Base-by-base conservation (phyloP, 2,113 vertebrate genomes). In the Colaptes auratus region DNA sequence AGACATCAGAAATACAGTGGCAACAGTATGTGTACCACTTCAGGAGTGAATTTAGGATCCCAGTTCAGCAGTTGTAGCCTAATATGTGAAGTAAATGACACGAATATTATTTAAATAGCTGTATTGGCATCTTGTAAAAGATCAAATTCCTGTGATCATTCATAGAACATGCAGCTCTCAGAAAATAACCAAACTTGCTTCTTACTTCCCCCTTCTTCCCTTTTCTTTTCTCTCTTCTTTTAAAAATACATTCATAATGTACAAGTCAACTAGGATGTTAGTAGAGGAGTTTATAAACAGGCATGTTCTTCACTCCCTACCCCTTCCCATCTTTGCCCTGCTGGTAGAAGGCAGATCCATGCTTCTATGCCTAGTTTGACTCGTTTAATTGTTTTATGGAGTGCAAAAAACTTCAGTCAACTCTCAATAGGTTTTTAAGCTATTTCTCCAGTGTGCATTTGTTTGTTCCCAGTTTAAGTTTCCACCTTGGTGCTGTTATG, bases 291-390 rank as follows among this genome's bases (percentile, higher is more conserved):
- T 91, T 55, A 55, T 55, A 55, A 79, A 65, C 36, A n/a, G 9
- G 11, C 24, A 1, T 65, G 28, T 78, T 60, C 12, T 7, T 10
- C 7, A 7, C 18, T 42, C 14, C 8, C 12, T 0, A 1, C 7
- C 9, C 12, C 5, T 73, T 78, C 24, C 6, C 23, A 39, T 25
- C 64, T 69, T n/a, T 61, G 33, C 48, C 15, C 6, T 10, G 31
- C 15, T 21, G 9, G 18, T 20, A 6, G 33, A 85, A 79, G 33
- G 63, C 56, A 46, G 33, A 53, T 33, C 13, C 58, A 82, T 67
- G 10, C 10, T 82, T 75, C 53, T 55, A 0, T 42, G 27, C 12
- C 61, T 80, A 24, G 12, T 81, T 78, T 23, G 89, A 86, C 6
- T 44, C 1, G 36, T 79, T 88, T 76, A 30, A 6, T 77, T 56